Evolutionary conservation across 2,797 vertebrate species (phyloP).

Genomic region (Dendrocincla fuliginosa): DNA sequence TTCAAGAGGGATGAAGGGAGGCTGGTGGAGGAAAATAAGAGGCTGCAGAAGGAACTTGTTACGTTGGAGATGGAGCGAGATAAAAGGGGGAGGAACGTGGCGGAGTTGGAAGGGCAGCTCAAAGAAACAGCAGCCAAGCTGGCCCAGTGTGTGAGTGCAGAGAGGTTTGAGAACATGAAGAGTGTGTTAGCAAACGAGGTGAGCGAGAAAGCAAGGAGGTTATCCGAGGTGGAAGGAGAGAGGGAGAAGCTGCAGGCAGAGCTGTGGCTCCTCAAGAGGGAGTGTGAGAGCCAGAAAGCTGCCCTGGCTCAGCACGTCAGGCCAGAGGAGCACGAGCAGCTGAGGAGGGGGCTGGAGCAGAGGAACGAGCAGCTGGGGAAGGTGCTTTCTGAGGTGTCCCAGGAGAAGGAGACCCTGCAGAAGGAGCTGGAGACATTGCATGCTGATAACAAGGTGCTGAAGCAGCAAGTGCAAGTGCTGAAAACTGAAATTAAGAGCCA

Average conservation of each 20-base stretch:
- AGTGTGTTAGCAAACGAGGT: constrained; percentile 84
- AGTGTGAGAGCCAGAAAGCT: constrained; percentile 75
- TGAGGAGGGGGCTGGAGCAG: constrained; percentile 80
- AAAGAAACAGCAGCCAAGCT: constrained; percentile 78
- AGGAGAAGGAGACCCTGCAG: constrained; percentile 84
- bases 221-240: constrained; percentile 84
- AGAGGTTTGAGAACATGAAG: constrained; percentile 93
- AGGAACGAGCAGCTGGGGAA: constrained; percentile 79
- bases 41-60: constrained; percentile 81
- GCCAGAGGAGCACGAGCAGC: constrained; percentile 81
- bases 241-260: constrained; percentile 69
- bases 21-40: constrained; percentile 83
- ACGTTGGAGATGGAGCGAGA: constrained; percentile 78
- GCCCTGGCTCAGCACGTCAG: constrained; percentile 47
- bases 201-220: constrained; percentile 85
- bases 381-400: constrained; percentile 80
- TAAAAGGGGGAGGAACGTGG: constrained; percentile 67
- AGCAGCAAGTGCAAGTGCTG: constrained; percentile 84
- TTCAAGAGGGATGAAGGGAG: constrained; percentile 87
- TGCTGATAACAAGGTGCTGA: constrained; percentile 80
- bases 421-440: constrained; percentile 82
- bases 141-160: constrained; percentile 75
- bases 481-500: constrained; percentile 82
- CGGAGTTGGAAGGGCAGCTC: constrained; percentile 79
- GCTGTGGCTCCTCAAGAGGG: constrained; percentile 80